Evolutionary conservation across 2,888 invertebrate species (phyloP).

Genomic region (Cheilosia vulpina): DNA sequence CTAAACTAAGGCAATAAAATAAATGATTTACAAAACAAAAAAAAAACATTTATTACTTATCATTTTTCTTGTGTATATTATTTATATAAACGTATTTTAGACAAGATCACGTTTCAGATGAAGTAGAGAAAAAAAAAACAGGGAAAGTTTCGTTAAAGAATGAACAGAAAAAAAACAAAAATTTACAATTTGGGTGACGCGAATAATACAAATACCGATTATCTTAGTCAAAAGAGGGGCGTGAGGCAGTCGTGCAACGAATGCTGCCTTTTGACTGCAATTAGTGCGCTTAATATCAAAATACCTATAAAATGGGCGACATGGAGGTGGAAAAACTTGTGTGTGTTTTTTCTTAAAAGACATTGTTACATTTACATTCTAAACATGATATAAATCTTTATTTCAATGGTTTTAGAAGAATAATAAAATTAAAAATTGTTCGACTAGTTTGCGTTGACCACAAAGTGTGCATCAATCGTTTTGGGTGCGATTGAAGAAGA

Average conservation of each 20-base stretch:
- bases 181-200: constrained; percentile 21
- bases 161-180: neutral
- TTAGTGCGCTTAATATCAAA: constrained; percentile 47
- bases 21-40: constrained; percentile 49
- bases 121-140: constrained; percentile 52
- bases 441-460: constrained; percentile 50
- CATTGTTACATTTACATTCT: constrained; percentile 31
- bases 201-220: constrained; percentile 13
- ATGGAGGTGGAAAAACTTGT: neutral
- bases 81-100: constrained; percentile 49
- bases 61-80: constrained; percentile 47
- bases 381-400: constrained; percentile 22
- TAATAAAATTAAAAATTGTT: constrained; percentile 9
- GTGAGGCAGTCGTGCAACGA: neutral
- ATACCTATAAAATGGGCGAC: constrained; percentile 31
- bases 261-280: constrained; percentile 16
- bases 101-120: constrained; percentile 65
- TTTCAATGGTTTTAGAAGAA: constrained; percentile 40
- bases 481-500: neutral
- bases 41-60: constrained; percentile 49
- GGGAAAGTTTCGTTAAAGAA: constrained; percentile 38
- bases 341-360: constrained; percentile 14
- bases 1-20: constrained; percentile 66
- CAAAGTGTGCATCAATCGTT: neutral
- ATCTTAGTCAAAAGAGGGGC: constrained; percentile 14